Percentiles rank a stretch among this genome's conserved stretches.
These are phyloP conservation scores for Nudaria mundana DNA, from an alignment of 2,888 invertebrate species.

Conservation along the genomic window DNA sequence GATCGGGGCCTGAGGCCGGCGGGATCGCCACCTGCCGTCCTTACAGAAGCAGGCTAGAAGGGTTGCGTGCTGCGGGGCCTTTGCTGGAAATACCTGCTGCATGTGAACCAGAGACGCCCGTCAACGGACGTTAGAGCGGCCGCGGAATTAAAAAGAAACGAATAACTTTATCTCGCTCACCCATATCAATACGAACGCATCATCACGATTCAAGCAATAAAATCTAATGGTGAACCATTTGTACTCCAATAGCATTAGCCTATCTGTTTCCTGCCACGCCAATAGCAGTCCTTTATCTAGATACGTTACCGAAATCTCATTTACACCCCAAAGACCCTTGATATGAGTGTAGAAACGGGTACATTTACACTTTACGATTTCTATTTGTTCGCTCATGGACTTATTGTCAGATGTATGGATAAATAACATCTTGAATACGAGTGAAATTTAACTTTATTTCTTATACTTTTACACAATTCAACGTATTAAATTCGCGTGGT, in stretches of 20 bases:
- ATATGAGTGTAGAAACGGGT: slow-evolving; percentile 3
- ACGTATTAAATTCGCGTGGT: no score
- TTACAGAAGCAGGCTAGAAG: no score
- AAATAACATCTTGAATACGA: no score
- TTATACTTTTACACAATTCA: no score
- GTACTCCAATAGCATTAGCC: slow-evolving; percentile 2
- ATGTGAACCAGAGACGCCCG: no score
- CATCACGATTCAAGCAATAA: neutral
- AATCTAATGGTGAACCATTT: slow-evolving; percentile 1
- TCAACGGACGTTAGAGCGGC: no score
- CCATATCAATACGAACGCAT: neutral
- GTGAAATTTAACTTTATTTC: no score
- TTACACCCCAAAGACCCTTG: slow-evolving; percentile 4
- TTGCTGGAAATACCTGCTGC: no score
- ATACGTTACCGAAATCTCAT: slow-evolving; percentile 3
- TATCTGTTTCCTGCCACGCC: slow-evolving; percentile 3
- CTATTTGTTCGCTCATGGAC: neutral
- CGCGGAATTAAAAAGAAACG: no score
- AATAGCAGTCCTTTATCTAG: slow-evolving; percentile 8
- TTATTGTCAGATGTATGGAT: slow-evolving; percentile 4
- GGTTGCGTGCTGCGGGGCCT: no score
- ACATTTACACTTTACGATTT: neutral
- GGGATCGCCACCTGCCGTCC: no score
- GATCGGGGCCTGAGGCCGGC: no score
- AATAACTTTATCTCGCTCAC: neutral